Evolutionary conservation across 2,888 invertebrate species (phyloP), one percentile per base, ranked within the genome.

Genomic region (Drosophila falleni): DNA sequence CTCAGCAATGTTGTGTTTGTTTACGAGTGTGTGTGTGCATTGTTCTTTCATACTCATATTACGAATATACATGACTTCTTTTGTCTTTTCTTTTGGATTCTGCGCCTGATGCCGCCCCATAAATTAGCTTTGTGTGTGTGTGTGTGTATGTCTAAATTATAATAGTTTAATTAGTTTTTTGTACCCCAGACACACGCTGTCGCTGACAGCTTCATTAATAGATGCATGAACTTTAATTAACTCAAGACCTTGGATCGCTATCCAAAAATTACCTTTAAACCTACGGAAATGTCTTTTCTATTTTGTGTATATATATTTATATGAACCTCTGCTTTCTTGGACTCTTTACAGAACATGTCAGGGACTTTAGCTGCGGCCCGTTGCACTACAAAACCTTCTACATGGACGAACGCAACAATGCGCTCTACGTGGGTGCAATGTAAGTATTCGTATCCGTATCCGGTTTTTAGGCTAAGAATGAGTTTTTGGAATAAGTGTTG

Each of bases 381-480:
- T 94, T 97, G 89, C 98, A 97, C 94, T 98, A 98, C 94, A 95
- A 98, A 92, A 98, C 98, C 63, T 97, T 98, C 93, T 96, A 97
- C 92, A 94, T 98, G 94, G 98, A 98, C 93, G 95, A 96, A 89
- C 96, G 95, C 91, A 94, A 96, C 90, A 97, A 98, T 93, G 95
- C 96, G 68, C 95, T 98, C 67, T 98, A 97, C 93, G 97, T 98
- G 86, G 98, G 98, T 87, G 97, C 98, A 83, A 98, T 98, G 98
- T 98, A 94, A 97, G 97, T 97, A 69, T 55, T 6, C 55, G n/a
- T 6, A 69, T 55, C 10, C 55, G n/a, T 6, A 19, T 19, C 15
- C 23, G 19, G 42, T n/a, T 19, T 19, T 33, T 1, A 5, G 10
- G n/a, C 31, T 58, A 33, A 19, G 16, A 54, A 26, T 5, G 26